A percentile compares a stretch with the other conserved stretches of the same genome.
phyloP scores from a whole-genome alignment of 2,113 vertebrate genomes.

The Lates calcarifer region DNA sequence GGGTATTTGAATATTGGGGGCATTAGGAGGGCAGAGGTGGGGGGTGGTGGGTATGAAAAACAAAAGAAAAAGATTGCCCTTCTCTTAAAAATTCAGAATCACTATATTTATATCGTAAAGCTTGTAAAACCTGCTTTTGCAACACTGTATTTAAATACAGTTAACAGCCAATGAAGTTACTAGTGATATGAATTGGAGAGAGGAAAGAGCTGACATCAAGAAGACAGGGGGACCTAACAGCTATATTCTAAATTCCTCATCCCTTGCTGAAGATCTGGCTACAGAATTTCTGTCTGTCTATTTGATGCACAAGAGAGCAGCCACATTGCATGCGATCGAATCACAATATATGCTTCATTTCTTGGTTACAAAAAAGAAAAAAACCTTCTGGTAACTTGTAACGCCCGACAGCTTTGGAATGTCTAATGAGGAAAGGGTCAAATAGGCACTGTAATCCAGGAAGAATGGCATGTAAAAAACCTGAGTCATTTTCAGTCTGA shows the following conservation, averaged over 20 bases:
- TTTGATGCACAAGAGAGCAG: constrained; percentile 51
- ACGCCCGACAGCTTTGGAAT: constrained; percentile 49
- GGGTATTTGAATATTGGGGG: constrained; percentile 63
- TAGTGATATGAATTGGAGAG: constrained; percentile 26
- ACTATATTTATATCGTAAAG: neutral
- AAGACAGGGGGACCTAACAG: constrained; percentile 73
- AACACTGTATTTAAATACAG: constrained; percentile 3
- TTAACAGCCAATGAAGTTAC: constrained; percentile 14
- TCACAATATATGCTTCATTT: constrained; percentile 31
- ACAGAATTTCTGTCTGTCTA: constrained; percentile 63
- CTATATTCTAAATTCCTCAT: constrained; percentile 77
- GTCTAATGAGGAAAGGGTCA: constrained; percentile 54
- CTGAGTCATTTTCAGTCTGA: constrained; percentile 41
- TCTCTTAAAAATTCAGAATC: neutral
- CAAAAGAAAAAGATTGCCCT: neutral
- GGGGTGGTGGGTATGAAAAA: neutral
- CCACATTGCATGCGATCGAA: constrained; percentile 37
- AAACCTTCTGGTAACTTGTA: constrained; percentile 19
- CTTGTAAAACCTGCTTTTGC: neutral
- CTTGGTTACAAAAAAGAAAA: constrained; percentile 24
- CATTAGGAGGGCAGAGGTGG: constrained; percentile 54
- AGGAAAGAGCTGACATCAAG: constrained; percentile 61
- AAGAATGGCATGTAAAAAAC: constrained; percentile 30
- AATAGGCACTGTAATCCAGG: constrained; percentile 37
- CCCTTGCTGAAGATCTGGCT: constrained; percentile 52